Conservation (phyloP, 2,888 invertebrate species). For the Caenorhabditis sp. region DNA sequence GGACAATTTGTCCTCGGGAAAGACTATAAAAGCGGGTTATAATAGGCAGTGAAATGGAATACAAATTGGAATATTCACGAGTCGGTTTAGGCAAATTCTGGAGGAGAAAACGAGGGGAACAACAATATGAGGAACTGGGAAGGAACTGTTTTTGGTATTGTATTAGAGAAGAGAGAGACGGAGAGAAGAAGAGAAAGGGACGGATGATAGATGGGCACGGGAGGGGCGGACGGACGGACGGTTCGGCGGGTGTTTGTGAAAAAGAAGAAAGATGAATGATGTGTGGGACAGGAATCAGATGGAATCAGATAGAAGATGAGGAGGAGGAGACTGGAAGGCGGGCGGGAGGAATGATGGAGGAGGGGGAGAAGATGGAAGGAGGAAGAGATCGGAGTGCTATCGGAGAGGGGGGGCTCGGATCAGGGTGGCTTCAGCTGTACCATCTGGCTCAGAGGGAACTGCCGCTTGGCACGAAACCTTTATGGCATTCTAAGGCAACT, state of each 20-base stretch:
- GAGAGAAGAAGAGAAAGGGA: constrained; percentile 4
- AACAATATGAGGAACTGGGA: constrained; percentile 14
- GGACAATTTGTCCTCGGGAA: background rate
- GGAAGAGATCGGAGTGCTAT: background rate
- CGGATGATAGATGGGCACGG: no score
- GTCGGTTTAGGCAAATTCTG: constrained; percentile 47
- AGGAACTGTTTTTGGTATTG: constrained; percentile 25
- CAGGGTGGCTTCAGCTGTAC: no score
- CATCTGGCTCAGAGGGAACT: no score
- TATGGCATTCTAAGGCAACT: no score
- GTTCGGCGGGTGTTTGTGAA: constrained; percentile 20
- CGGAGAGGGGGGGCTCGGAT: no score
- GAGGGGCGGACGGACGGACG: constrained; percentile 5
- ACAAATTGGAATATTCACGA: background rate
- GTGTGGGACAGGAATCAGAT: constrained; percentile 10
- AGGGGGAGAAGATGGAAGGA: background rate
- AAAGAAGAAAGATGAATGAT: constrained; percentile 39
- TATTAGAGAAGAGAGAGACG: background rate
- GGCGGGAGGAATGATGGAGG: no score
- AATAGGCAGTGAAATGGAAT: no score
- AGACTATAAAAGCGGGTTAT: constrained; percentile 40
- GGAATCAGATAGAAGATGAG: background rate
- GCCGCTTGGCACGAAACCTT: no score
- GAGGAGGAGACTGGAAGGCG: constrained; percentile 2
- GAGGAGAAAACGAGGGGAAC: background rate